These are phyloP conservation scores for Empidonax alnorum DNA, from an alignment of 2,113 vertebrate species.

Conservation along the genomic window DNA sequence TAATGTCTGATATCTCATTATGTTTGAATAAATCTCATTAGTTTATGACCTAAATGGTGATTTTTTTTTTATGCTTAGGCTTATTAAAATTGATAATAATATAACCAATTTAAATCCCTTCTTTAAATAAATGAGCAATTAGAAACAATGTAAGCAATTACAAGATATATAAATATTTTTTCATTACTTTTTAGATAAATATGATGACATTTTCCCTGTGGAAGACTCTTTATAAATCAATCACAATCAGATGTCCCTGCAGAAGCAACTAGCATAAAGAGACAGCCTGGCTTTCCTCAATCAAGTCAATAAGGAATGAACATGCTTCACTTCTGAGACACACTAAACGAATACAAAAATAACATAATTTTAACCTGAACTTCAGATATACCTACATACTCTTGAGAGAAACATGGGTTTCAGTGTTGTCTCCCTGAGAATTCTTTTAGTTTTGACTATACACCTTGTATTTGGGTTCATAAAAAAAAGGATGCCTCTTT, in stretches of 20 bases:
- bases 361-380: not conserved
- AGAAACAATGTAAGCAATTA: constrained; percentile 39
- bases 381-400: not conserved
- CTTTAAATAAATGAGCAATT: constrained; percentile 17
- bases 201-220: not conserved
- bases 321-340: not conserved
- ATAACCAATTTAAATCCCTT: not conserved
- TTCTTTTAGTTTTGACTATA: not conserved
- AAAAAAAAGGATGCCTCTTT: not conserved
- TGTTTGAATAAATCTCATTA: constrained; percentile 34
- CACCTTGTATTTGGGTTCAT: not conserved
- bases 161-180: not conserved
- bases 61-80: not conserved
- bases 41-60: not conserved
- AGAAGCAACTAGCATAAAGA: not conserved
- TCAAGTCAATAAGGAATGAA: not conserved
- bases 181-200: constrained; percentile 15
- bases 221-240: not conserved
- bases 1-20: constrained; percentile 40
- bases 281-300: not conserved
- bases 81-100: constrained; percentile 29
- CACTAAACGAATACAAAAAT: not conserved
- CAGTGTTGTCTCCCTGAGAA: not conserved
- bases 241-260: not conserved
- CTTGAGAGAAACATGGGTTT: not conserved